phyloP scores from a whole-genome alignment of 1,140 invertebrate genomes.

The Parasteatoda tepidariorum region DNA sequence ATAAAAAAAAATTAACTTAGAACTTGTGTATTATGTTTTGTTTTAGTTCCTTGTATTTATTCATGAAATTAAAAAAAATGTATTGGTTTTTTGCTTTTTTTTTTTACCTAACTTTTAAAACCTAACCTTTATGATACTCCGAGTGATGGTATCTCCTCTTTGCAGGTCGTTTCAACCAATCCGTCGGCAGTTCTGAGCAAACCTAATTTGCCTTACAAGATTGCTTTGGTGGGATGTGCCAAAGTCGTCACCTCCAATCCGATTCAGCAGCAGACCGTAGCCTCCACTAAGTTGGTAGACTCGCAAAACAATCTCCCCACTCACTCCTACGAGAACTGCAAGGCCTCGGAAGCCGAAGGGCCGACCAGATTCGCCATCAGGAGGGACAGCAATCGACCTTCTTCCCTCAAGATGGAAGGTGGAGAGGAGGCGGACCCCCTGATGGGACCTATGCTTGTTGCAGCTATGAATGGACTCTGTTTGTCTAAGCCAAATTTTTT shows the following conservation, averaged over 20 bases:
- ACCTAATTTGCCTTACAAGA: neutral
- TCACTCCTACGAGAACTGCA: constrained; percentile 41
- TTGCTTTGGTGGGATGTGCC: neutral
- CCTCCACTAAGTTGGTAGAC: constrained; percentile 22
- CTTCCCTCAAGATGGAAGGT: neutral
- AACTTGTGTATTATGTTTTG: no score
- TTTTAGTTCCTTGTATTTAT: no score
- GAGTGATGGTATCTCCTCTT: neutral
- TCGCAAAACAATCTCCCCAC: constrained; percentile 11
- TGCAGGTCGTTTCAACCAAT: neutral
- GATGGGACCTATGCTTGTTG: constrained; percentile 68
- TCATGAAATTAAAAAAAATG: no score
- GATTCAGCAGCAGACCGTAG: constrained; percentile 35
- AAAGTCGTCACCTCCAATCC: constrained; percentile 41
- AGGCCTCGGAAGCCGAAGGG: neutral
- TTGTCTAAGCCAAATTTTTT: constrained; percentile 68
- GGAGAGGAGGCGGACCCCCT: constrained; percentile 2
- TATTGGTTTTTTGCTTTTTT: no score
- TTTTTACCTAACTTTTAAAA: neutral
- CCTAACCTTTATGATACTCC: neutral
- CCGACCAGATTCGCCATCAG: neutral
- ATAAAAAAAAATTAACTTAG: no score
- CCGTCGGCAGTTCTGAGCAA: neutral
- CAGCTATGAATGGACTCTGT: constrained; percentile 70
- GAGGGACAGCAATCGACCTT: neutral